Conservation (phyloP, 2,113 vertebrate species). For the Montifringilla adamsi region DNA sequence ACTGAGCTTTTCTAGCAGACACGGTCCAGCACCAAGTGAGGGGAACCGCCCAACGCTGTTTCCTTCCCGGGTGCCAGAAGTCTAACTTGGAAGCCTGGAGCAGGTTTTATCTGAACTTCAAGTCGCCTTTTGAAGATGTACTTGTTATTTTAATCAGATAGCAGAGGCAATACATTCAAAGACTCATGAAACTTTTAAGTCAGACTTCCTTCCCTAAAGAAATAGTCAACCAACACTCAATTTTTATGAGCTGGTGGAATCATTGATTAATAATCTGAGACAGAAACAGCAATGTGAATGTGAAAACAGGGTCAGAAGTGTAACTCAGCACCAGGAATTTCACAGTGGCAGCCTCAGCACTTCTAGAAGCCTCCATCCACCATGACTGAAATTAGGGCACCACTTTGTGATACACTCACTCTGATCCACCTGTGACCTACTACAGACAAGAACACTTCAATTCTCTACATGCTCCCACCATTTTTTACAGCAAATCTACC, state of each 20-base stretch:
- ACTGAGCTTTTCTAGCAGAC: not conserved
- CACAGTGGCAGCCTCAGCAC: not conserved
- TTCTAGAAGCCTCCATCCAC: not conserved
- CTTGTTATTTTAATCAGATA: not conserved
- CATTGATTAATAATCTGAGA: not conserved
- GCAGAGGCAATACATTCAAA: not conserved
- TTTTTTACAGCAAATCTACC: not conserved
- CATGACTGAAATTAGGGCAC: not conserved
- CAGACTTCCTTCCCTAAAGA: not conserved
- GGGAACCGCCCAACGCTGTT: not conserved
- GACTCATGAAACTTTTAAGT: not conserved
- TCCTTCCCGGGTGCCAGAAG: not conserved
- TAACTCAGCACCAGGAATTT: not conserved
- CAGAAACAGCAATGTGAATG: not conserved
- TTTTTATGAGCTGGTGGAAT: not conserved
- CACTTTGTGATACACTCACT: not conserved
- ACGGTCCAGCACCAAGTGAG: accelerated
- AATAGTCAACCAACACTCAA: not conserved
- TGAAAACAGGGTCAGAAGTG: not conserved
- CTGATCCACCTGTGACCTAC: not conserved
- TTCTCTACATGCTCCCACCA: not conserved
- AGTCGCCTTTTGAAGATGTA: not conserved
- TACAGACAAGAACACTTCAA: not conserved
- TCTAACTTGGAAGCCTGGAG: not conserved
- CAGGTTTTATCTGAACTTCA: not conserved